Evolutionary conservation across 2,113 vertebrate species (phyloP).

Genomic region (Amazona guildingii): DNA sequence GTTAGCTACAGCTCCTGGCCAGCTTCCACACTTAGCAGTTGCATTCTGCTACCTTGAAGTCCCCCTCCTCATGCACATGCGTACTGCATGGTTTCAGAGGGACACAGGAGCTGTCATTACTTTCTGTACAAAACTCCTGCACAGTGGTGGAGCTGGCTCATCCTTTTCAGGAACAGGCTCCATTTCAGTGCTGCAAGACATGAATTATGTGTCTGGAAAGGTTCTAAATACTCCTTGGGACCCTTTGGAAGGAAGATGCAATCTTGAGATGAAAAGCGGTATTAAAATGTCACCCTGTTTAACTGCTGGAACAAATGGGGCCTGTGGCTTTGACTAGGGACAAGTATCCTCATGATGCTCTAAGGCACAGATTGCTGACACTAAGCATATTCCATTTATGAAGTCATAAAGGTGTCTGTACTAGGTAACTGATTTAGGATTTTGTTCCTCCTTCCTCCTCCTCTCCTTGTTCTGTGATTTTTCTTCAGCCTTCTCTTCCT

Average conservation of each 20-base stretch:
- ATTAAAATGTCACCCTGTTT: slow-evolving; percentile 8
- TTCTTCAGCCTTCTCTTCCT: neutral
- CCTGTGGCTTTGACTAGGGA: neutral
- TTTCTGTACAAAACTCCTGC: neutral
- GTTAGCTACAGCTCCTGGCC: neutral
- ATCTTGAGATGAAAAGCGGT: slow-evolving; percentile 29
- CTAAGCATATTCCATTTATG: slow-evolving; percentile 42
- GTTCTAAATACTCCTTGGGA: slow-evolving; percentile 29
- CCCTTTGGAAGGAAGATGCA: slow-evolving; percentile 11
- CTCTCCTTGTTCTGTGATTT: neutral
- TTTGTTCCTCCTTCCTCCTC: slow-evolving; percentile 19
- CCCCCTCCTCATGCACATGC: neutral
- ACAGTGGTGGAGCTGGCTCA: neutral
- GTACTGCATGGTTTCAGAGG: neutral
- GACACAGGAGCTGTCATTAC: neutral
- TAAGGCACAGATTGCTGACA: slow-evolving; percentile 20
- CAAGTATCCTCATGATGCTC: neutral
- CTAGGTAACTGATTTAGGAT: slow-evolving; percentile 34
- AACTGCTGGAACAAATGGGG: neutral
- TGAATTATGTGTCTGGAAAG: slow-evolving; percentile 5
- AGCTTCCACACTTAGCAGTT: neutral
- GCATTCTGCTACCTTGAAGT: slow-evolving; percentile 1
- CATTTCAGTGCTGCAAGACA: neutral
- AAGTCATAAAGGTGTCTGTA: slow-evolving; percentile 51
- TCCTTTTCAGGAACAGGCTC: neutral